phyloP scores from a whole-genome alignment of 2,797 vertebrate species.

The Sebastes taczanowskii region DNA sequence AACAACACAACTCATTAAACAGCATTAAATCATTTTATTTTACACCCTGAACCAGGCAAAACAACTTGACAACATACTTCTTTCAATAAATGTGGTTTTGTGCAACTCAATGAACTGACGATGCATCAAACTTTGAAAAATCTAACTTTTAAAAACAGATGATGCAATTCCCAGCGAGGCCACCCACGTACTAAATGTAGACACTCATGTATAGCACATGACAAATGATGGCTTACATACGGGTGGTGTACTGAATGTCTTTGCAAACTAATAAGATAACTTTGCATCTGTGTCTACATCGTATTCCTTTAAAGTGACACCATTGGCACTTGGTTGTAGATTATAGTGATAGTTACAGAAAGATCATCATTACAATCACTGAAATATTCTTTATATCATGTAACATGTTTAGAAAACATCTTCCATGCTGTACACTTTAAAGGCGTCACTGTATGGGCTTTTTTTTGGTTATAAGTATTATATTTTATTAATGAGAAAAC shows the following conservation, averaged over 20 bases:
- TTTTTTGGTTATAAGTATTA: neutral
- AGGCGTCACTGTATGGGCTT: neutral
- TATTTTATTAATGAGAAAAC: neutral
- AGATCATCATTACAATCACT: neutral
- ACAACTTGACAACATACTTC: neutral
- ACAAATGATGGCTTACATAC: neutral
- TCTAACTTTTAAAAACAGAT: neutral
- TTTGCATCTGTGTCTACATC: neutral
- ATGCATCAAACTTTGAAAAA: neutral
- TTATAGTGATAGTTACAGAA: neutral
- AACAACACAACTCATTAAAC: constrained; percentile 1
- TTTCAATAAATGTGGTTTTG: neutral
- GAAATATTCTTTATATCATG: neutral
- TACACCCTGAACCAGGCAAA: constrained; percentile 1
- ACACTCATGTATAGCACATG: neutral
- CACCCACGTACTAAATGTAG: neutral
- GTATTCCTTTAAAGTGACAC: neutral
- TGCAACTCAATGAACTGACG: neutral
- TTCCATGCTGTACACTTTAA: neutral
- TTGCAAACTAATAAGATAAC: neutral
- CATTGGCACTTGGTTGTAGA: neutral
- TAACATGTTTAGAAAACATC: neutral
- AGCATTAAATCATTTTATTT: constrained; percentile 27
- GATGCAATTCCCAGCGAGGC: neutral
- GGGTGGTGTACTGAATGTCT: neutral